phyloP scores from a whole-genome alignment of 2,797 vertebrate species.

The Channa striata region DNA sequence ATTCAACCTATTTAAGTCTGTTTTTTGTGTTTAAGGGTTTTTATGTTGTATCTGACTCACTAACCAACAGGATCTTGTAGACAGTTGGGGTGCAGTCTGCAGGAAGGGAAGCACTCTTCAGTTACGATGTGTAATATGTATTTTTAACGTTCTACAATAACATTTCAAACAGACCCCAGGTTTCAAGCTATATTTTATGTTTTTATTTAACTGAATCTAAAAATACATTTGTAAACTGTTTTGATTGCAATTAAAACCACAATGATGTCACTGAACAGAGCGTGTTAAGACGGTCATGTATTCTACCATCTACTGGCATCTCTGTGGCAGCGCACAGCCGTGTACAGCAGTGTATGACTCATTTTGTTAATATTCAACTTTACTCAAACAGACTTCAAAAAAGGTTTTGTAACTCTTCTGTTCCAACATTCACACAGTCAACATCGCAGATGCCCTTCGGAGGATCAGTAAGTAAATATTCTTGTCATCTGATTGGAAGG shows the following conservation, averaged over 20 bases:
- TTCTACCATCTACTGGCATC: constrained; percentile 44
- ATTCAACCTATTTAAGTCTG: constrained; percentile 65
- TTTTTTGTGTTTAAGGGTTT: constrained; percentile 71
- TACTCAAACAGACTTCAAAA: background rate
- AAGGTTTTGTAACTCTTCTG: background rate
- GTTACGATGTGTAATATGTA: constrained; percentile 37
- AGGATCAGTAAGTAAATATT: background rate
- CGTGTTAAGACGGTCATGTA: constrained; percentile 2
- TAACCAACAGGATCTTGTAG: constrained; percentile 15
- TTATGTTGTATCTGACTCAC: constrained; percentile 42
- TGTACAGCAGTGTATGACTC: background rate
- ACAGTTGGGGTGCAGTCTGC: constrained; percentile 42
- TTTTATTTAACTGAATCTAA: constrained; percentile 63
- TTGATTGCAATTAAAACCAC: constrained; percentile 47
- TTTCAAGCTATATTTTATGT: constrained; percentile 62
- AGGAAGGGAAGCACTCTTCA: constrained; percentile 50
- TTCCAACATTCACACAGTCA: constrained; percentile 22
- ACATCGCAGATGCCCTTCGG: background rate
- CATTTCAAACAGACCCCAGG: constrained; percentile 63
- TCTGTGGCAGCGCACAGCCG: background rate
- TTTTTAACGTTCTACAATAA: constrained; percentile 50
- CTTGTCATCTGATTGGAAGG: background rate
- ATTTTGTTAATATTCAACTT: constrained; percentile 9
- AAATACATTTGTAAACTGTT: constrained; percentile 40
- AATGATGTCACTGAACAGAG: constrained; percentile 19